phyloP scores from a whole-genome alignment of 2,113 vertebrate species.

The Rhinogobius similis region DNA sequence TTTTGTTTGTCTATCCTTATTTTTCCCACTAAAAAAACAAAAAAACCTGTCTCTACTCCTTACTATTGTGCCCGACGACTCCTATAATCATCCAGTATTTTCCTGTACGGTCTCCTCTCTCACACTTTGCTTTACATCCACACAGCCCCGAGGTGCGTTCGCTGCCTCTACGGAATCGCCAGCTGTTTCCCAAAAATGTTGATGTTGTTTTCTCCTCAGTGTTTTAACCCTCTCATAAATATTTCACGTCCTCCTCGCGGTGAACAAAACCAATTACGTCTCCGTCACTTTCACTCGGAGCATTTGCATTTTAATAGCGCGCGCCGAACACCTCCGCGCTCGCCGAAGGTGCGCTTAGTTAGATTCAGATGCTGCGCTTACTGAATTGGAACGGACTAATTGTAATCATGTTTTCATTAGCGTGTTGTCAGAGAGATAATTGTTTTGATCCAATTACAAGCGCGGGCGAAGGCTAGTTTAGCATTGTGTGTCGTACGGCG shows the following conservation, averaged over 20 bases:
- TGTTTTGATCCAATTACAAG: neutral
- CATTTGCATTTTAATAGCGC: slow-evolving; percentile 22
- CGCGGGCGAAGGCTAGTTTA: neutral
- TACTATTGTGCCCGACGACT: no score
- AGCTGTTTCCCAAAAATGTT: slow-evolving; percentile 42
- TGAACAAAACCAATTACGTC: slow-evolving; percentile 18
- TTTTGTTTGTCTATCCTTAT: no score
- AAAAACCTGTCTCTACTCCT: no score
- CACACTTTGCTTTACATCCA: slow-evolving; percentile 11
- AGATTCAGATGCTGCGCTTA: neutral
- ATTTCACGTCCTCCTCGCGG: slow-evolving; percentile 12
- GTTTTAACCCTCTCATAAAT: slow-evolving; percentile 22
- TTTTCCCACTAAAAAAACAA: no score
- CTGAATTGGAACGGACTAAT: slow-evolving; percentile 1
- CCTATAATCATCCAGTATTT: no score
- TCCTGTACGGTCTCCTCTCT: neutral
- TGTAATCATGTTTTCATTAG: slow-evolving; percentile 8
- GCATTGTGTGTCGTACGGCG: no score
- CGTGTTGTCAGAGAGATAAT: neutral
- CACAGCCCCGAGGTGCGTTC: slow-evolving; percentile 24
- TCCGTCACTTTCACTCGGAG: neutral
- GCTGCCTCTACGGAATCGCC: slow-evolving; percentile 22
- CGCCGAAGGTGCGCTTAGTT: neutral
- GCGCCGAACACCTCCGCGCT: slow-evolving; percentile 4
- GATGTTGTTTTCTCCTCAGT: slow-evolving; percentile 8